A percentile compares a stretch with the other conserved stretches of the same genome.
phyloP scores from a whole-genome alignment of 2,797 vertebrate species.

The Galago senegalensis region DNA sequence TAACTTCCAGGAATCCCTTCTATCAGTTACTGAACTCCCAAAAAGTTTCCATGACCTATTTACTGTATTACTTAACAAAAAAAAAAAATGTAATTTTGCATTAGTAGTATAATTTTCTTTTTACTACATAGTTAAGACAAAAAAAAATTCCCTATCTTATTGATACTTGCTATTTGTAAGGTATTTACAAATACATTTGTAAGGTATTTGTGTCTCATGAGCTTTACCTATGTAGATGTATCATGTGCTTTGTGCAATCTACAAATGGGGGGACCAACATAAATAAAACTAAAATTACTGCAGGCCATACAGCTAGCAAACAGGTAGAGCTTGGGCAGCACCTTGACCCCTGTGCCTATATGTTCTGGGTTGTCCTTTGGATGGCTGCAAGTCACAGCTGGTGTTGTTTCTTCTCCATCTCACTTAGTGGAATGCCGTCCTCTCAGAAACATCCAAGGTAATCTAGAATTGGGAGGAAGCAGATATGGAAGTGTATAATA shows the following conservation, averaged over 20 bases:
- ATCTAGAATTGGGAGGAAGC: neutral
- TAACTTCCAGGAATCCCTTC: neutral
- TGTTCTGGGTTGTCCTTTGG: rapidly evolving
- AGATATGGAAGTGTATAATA: rapidly evolving
- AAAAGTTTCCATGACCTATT: neutral
- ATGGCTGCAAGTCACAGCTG: rapidly evolving
- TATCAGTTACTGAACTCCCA: neutral
- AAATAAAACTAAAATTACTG: neutral
- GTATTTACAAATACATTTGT: neutral
- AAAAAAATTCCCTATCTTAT: neutral
- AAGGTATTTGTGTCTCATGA: neutral
- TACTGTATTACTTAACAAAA: neutral
- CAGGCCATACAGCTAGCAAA: neutral
- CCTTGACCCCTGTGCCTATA: neutral
- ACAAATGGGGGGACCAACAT: neutral
- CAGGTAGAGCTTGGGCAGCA: rapidly evolving
- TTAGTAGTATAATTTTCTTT: neutral
- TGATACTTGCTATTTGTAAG: neutral
- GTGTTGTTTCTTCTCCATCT: too few relatives aligned
- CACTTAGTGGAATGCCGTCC: neutral
- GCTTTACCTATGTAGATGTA: neutral
- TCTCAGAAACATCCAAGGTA: neutral
- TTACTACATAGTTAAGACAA: neutral
- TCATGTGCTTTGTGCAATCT: neutral
- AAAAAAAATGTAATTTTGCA: neutral